A percentile compares a stretch with the other conserved stretches of the same genome.
Conservation (phyloP, 2,113 vertebrate genomes). For the Gobio gobio region DNA sequence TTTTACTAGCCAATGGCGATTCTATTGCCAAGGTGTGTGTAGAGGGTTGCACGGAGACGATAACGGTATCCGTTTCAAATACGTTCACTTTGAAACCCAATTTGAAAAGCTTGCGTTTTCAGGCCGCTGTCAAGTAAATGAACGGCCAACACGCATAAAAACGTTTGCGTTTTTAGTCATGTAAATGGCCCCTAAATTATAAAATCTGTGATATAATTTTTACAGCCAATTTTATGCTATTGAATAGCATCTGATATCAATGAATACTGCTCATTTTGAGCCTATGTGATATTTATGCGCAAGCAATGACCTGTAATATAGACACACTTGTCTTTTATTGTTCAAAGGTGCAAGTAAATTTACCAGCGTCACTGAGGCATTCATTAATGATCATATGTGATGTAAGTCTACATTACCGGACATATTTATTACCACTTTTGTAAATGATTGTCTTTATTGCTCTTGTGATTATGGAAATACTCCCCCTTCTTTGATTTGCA, state of each 20-base stretch:
- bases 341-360: slow-evolving; percentile 39
- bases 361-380: slow-evolving; percentile 36
- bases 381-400: slow-evolving; percentile 33
- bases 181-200: neutral
- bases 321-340: slow-evolving; percentile 63
- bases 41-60: too few relatives aligned
- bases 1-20: too few relatives aligned
- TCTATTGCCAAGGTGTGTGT: too few relatives aligned
- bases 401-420: slow-evolving; percentile 37
- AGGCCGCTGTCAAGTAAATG: too few relatives aligned
- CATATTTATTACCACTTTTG: slow-evolving; percentile 45
- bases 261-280: slow-evolving; percentile 62
- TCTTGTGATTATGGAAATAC: slow-evolving; percentile 40
- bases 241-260: slow-evolving; percentile 60
- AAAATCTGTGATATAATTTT: slow-evolving; percentile 29
- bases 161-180: too few relatives aligned
- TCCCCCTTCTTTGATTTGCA: slow-evolving; percentile 33
- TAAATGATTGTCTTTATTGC: slow-evolving; percentile 54
- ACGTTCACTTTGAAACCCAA: too few relatives aligned
- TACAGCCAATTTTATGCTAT: slow-evolving; percentile 46
- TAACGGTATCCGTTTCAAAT: too few relatives aligned
- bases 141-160: too few relatives aligned
- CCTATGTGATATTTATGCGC: slow-evolving; percentile 71
- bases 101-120: too few relatives aligned
- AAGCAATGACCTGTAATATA: slow-evolving; percentile 61